These are phyloP conservation scores for Antidorcas marsupialis DNA, from an alignment of 2,113 vertebrate species.

Conservation along the genomic window DNA sequence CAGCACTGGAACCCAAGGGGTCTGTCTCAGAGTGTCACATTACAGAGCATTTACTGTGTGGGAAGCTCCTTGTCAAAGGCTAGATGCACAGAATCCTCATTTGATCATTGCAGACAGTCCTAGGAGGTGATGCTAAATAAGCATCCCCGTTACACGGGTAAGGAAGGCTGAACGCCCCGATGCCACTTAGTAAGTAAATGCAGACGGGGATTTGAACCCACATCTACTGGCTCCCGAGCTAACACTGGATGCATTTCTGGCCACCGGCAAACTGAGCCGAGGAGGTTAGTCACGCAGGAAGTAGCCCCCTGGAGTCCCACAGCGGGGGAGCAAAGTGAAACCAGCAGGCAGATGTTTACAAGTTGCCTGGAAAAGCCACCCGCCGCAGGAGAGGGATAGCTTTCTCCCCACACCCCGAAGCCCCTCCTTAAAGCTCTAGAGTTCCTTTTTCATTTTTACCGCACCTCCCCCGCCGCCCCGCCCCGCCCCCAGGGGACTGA, in stretches of 20 bases:
- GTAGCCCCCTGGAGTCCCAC: not conserved
- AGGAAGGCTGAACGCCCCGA: not conserved
- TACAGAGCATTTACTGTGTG: not conserved
- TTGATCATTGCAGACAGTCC: not conserved
- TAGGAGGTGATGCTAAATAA: not conserved
- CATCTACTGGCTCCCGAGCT: not conserved
- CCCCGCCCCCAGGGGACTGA: not conserved
- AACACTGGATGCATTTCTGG: not conserved
- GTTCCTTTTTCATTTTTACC: conserved; percentile 32
- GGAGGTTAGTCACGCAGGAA: conserved; percentile 44
- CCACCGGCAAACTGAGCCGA: not conserved
- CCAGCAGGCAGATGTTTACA: not conserved
- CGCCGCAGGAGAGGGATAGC: rapidly evolving
- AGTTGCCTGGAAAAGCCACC: conserved; percentile 1
- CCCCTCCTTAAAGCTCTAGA: not conserved
- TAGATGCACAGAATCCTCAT: not conserved
- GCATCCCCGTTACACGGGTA: not conserved
- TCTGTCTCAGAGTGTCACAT: not conserved
- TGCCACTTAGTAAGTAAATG: not conserved
- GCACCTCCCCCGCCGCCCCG: not conserved
- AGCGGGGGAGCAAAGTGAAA: conserved; percentile 1
- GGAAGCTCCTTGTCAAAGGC: not conserved
- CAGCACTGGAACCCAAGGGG: not conserved
- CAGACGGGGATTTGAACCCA: not conserved
- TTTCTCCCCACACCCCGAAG: not conserved